Conservation (phyloP, 2,113 vertebrate species). For the Turnix velox region DNA sequence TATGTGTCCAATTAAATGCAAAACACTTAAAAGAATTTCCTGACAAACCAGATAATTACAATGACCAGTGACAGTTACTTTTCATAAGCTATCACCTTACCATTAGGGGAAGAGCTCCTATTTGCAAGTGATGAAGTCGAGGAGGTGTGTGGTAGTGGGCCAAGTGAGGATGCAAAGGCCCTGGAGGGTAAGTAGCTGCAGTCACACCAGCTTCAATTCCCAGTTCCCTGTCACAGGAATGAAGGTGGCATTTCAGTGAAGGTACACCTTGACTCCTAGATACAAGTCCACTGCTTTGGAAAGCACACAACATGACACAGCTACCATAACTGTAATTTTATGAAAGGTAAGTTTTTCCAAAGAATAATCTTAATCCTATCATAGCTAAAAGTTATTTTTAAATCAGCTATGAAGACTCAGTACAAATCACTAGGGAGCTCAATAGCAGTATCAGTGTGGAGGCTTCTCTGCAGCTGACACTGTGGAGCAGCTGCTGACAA, state of each 20-base stretch:
- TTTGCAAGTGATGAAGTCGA: conserved; percentile 94
- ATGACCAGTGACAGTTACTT: not conserved
- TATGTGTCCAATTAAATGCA: not conserved
- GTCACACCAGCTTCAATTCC: conserved; percentile 96
- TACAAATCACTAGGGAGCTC: not conserved
- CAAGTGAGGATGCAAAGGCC: conserved; percentile 93
- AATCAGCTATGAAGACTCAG: not conserved
- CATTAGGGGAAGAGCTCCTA: conserved; percentile 89
- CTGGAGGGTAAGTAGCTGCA: conserved; percentile 89
- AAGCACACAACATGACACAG: not conserved
- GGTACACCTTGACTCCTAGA: not conserved
- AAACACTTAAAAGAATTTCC: not conserved
- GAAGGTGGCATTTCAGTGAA: not conserved
- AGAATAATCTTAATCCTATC: not conserved
- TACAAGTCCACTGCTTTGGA: not conserved
- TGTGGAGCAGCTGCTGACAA: not conserved
- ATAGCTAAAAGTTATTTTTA: not conserved
- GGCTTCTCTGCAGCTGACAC: not conserved
- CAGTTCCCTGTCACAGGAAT: conserved; percentile 83
- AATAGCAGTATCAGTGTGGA: not conserved
- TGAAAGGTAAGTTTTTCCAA: not conserved
- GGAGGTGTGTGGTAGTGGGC: conserved; percentile 94
- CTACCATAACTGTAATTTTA: not conserved
- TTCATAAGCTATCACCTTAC: conserved; percentile 71
- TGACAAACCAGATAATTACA: not conserved